These are phyloP conservation scores for Pararge aegeria DNA, from an alignment of 1,140 invertebrate genomes.

Conservation along the genomic window DNA sequence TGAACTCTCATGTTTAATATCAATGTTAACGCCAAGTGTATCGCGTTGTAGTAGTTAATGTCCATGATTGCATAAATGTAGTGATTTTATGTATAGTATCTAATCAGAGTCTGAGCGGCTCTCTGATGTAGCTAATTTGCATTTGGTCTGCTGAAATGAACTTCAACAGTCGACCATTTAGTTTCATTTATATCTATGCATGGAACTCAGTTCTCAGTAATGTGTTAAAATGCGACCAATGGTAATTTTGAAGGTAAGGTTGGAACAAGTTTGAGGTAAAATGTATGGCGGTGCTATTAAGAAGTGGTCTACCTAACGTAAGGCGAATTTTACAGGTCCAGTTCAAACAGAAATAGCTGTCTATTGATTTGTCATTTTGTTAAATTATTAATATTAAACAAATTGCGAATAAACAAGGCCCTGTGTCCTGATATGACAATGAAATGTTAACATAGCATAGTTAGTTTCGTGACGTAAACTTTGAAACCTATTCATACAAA, in stretches of 20 bases:
- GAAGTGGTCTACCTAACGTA: conserved; percentile 59
- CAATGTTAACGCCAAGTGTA: conserved; percentile 8
- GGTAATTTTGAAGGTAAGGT: conserved; percentile 24
- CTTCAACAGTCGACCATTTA: conserved; percentile 16
- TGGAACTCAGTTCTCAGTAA: conserved; percentile 25
- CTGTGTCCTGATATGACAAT: too few species aligned
- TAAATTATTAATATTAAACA: background rate
- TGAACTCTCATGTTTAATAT: conserved; percentile 15
- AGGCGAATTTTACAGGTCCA: conserved; percentile 42
- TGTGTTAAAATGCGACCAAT: conserved; percentile 30
- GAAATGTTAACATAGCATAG: too few species aligned
- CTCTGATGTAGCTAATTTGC: conserved; percentile 16
- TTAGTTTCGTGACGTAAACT: too few species aligned
- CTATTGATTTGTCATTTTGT: background rate
- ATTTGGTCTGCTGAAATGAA: conserved; percentile 6
- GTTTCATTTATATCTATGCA: conserved; percentile 16
- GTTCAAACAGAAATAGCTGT: conserved; percentile 34
- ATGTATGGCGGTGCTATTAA: conserved; percentile 73
- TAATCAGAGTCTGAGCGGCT: conserved; percentile 12
- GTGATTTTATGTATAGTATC: conserved; percentile 27
- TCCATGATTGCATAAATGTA: conserved; percentile 16
- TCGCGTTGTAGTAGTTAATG: conserved; percentile 24
- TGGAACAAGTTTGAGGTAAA: conserved; percentile 34
- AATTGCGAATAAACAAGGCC: too few species aligned
- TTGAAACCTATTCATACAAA: too few species aligned